Evolutionary conservation across 2,797 vertebrate genomes (phyloP), one percentile per base, ranked within the genome.

Genomic region (Echeneis naucrates): DNA sequence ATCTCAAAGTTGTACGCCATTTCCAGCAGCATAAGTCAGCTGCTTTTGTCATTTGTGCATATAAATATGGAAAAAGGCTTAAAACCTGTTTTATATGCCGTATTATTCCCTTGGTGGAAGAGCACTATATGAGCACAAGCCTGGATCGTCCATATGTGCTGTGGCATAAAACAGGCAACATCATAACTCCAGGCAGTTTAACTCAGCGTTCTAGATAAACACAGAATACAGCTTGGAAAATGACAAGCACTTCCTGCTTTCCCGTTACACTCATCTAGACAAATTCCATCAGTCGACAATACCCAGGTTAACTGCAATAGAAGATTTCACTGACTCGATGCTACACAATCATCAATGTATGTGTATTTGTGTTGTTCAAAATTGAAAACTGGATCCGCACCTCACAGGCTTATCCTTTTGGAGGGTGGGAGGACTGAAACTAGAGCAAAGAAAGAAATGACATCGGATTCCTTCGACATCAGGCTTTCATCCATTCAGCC

Each of bases 201-300:
- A 61, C 55, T 48, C 68, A 37, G 59, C 32, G 19, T 54, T 53
- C 53, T 59, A 40, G 51, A 87, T 73, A 80, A 91, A 82, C 63
- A 72, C 30, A 55, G 69, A 65, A 82, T 75, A 88, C 74, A 68
- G 77, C 45, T 81, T 75, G 72, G 74, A 84, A 85, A 89, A 84
- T 13, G 60, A 79, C 81, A 76, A 35, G 30, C 50, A 14, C 59
- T 50, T 44, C 45, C 53, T 60, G 51, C 53, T 45, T 33, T 59
- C 68, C 60, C 65, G 82, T 85, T 81, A 70, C 60, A 62, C 37
- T 66, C 64, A 66, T 68, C 64, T 50, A 69, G 50, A 51, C 26
- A 57, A 77, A 73, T 88, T 85, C n/a, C 67, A 80, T 72, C 79
- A 55, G 74, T 61, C 64, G 65, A 33, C 56, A 63, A 62, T 75